phyloP scores from a whole-genome alignment of 2,113 vertebrate species.

The Corythaeola cristata region DNA sequence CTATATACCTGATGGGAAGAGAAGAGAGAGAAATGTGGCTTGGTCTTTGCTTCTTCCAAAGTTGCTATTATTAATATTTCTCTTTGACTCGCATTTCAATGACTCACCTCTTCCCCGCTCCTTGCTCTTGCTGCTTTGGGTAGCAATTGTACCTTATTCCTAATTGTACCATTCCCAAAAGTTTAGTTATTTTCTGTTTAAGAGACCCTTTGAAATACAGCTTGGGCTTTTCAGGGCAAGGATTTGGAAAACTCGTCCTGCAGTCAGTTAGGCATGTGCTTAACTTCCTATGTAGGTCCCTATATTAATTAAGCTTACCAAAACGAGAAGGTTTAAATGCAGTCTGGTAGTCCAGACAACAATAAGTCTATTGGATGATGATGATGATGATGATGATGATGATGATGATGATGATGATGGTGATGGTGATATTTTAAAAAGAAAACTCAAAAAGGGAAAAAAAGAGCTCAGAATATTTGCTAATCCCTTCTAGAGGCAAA shows the following conservation, averaged over 20 bases:
- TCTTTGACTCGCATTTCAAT: background rate
- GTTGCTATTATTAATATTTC: background rate
- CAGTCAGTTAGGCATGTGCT: background rate
- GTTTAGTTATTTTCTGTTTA: background rate
- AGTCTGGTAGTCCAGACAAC: background rate
- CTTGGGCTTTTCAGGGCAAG: background rate
- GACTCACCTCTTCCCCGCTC: background rate
- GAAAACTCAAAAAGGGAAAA: background rate
- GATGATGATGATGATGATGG: background rate
- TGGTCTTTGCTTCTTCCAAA: background rate
- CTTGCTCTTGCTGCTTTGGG: background rate
- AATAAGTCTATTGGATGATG: background rate
- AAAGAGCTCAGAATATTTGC: background rate
- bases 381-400: background rate
- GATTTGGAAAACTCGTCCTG: background rate
- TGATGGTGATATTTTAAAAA: background rate
- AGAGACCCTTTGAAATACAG: background rate
- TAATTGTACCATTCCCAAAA: background rate
- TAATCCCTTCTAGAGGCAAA: background rate
- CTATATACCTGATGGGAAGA: background rate
- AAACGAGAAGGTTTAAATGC: background rate
- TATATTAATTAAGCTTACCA: background rate
- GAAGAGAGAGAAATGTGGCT: background rate
- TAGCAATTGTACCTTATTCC: background rate
- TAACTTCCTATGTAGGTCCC: background rate